Conservation (phyloP, 2,113 vertebrate genomes). For the Candoia aspera region DNA sequence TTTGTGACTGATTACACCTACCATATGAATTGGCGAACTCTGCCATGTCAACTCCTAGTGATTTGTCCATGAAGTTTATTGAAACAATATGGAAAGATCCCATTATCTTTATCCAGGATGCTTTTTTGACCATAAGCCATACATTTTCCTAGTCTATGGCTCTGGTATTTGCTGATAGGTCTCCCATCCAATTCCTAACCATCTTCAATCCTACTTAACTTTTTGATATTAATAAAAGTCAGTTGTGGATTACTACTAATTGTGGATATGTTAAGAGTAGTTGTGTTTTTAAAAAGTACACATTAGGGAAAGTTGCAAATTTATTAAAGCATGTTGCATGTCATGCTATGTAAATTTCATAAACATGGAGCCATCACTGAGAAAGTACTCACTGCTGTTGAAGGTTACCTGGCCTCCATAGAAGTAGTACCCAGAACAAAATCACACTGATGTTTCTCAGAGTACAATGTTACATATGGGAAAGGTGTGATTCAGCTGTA, state of each 20-base stretch:
- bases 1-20: background rate
- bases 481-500: background rate
- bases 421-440: background rate
- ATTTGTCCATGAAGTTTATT: background rate
- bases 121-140: background rate
- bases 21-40: background rate
- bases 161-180: background rate
- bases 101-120: background rate
- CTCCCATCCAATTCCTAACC: background rate
- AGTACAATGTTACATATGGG: background rate
- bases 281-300: background rate
- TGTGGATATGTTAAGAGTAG: background rate
- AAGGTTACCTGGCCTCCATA: background rate
- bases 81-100: background rate
- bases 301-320: background rate
- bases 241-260: background rate
- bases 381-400: background rate
- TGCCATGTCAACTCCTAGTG: background rate
- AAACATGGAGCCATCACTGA: background rate
- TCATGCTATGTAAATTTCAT: background rate
- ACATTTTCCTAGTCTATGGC: too few relatives aligned
- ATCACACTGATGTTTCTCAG: background rate
- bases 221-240: background rate
- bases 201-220: background rate
- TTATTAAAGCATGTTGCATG: background rate